Evolutionary conservation across 2,888 invertebrate species (phyloP), one percentile per base, ranked within the genome.

Genomic region (Endotricha flammealis): DNA sequence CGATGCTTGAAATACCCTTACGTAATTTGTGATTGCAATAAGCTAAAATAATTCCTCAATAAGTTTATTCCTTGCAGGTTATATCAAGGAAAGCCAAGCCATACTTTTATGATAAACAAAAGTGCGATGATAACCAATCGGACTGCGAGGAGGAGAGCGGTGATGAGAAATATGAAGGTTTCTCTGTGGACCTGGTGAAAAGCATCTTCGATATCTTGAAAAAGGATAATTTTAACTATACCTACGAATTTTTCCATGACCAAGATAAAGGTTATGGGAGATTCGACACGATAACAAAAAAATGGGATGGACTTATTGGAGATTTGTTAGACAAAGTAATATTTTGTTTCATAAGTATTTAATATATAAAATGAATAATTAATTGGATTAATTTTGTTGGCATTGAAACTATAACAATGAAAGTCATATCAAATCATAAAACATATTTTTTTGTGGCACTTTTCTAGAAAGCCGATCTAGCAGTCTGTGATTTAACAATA

Each of bases 401-500:
- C 17, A 23, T 31, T 36, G 27, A 34, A 37, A 29, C 13, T 25
- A n/a, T n/a, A n/a, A n/a, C n/a, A n/a, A n/a, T n/a, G 16, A 16
- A 16, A 16, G 16, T 3, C 16, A 16, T 16, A 6, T 16, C 4
- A 16, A 16, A 16, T 16, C 16, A 16, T 6, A 16, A 20, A 20
- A 20, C 13, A 20, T 12, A 8, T 17, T 23, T 17, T 36, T 24
- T 25, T 4, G 6, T 16, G n/a, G n/a, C n/a, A 5, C n/a, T 12
- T 30, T 56, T 49, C 2, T 66, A 83, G 83, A 69, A 66, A 67
- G 80, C 79, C 12, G 82, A 82, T 47, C 53, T 83, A 42, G 82
- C 81, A 1, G 72, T 81, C 8, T 78, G 79, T 37, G 96, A 93
- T 64, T 82, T 99, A 49, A 98, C 98, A 3, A 98, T 99, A 41